Base-by-base conservation (phyloP, 2,888 invertebrate species). In the Tenthredo notha region DNA sequence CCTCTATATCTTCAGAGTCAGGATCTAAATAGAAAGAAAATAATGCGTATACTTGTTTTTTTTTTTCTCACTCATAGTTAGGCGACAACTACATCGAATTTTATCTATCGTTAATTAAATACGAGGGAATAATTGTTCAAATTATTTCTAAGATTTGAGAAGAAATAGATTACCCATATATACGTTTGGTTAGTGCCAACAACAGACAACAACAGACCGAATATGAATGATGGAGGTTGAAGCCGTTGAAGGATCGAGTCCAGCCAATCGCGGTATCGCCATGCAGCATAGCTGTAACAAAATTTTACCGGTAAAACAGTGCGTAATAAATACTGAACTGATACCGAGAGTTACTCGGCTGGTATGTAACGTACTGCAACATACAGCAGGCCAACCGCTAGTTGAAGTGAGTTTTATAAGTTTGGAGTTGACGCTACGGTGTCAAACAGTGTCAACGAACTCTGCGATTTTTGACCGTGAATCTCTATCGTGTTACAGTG, bases 1-100 rank as follows among this genome's bases (percentile, higher is more conserved):
- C 86, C 70, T 92, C 92, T 21, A 91, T 85, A 67, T 65, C 10
- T 33, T 9, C n/a, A 4, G 37, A 21, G 67, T 90, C 87, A 18
- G 61, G 12, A 21, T 85, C 86, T 87, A 18, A 83, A 83, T 67
- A 75, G 58, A 33, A 83, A 78, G 58, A 75, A 47, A 37, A n/a
- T 21, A 84, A 84, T 67, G 21, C 47, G 33, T 15, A 47, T 47
- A 47, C 12, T 47, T 1, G 10, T 12, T 3, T 47, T 10, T 1
- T 47, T 47, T 47, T 12, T 47, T 47, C 12, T 12, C 47, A 47
- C 47, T 47, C 3, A 3, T 12, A 47, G 12, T 15, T 15, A 3
- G 15, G 12, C 10, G 37, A 37, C 37, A 21, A n/a, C 10, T n/a
- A 40, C 2, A n/a, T n/a, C 12, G 74, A 18, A 74, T 37, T 58